These are phyloP conservation scores for Ictalurus furcatus DNA, from an alignment of 2,113 vertebrate genomes.

Conservation along the genomic window DNA sequence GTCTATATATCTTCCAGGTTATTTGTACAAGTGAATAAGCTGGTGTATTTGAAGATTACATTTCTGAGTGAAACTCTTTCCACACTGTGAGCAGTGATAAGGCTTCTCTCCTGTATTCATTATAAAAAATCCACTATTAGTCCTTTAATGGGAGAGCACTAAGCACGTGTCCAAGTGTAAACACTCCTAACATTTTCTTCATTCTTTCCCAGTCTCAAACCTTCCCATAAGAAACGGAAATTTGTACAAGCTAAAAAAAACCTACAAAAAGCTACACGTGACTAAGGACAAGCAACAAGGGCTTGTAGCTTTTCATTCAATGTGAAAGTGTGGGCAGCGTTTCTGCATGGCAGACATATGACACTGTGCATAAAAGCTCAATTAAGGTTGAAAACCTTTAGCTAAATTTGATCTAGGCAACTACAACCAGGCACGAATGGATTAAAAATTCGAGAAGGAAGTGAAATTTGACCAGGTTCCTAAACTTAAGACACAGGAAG, in stretches of 20 bases:
- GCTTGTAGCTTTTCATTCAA: background rate
- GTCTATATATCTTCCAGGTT: background rate
- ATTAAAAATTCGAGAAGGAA: background rate
- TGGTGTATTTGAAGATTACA: too few relatives aligned
- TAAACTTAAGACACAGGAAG: background rate
- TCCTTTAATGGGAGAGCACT: background rate
- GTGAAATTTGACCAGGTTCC: background rate
- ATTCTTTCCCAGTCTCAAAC: background rate
- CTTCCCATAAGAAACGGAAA: background rate
- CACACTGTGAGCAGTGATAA: too few relatives aligned
- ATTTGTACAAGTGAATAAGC: background rate
- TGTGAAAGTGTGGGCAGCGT: background rate
- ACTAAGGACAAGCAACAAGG: background rate
- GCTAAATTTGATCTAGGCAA: background rate
- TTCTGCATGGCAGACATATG: background rate
- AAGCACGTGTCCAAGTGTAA: background rate
- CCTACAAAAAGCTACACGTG: background rate
- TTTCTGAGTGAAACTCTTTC: too few relatives aligned
- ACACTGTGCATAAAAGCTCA: background rate
- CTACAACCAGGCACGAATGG: background rate
- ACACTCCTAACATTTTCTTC: too few relatives aligned
- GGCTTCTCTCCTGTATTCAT: too few relatives aligned
- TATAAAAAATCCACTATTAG: background rate
- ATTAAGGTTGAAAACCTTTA: background rate
- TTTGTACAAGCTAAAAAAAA: background rate